Base-by-base conservation (phyloP, 2,888 invertebrate species). In the Ophioninae sp. region DNA sequence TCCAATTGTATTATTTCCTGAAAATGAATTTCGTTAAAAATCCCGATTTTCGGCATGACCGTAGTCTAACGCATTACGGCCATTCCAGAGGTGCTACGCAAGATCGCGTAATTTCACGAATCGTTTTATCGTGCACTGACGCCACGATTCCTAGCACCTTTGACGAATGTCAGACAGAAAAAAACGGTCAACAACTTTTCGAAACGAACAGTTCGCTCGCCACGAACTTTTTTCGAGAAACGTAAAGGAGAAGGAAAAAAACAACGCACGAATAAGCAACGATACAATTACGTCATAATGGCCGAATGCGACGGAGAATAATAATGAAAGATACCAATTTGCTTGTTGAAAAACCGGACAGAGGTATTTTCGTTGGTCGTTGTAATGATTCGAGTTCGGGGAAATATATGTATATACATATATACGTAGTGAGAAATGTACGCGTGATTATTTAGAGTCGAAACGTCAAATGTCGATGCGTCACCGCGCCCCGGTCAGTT, bases 401-500 rank as follows among this genome's bases (percentile, higher is more conserved):
- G n/a, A n/a, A n/a, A 17, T 63, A 61, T 13, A 61, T 44, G 7
- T 22, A 58, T 68, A 61, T 58, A 61, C 22, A 61, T 59, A 44
- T 59, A 39, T 78, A 63, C 37, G 5, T 41, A 22, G 22, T 59
- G 56, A 44, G 37, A 23, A 44, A 76, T 76, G 37, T 39, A 30
- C 30, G 51, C 37, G 58, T 59, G 59, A 22, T 7, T 59, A 10
- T 59, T 74, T 63, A 20, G 56, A 8, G 30, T 78, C 63, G 65
- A 37, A 39, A 61, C 71, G 82, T 71, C 22, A 82, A 59, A 59
- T 41, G 72, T 65, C 67, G 78, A 79, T 84, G 82, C 81, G 84
- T 85, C 84, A 85, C 75, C 79, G 63, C 82, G 75, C 79, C 80
- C 72, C 56, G 64, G 65, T 71, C 76, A 51, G 90, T 86, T 85